Conservation (phyloP, 2,113 vertebrate species). For the Notarius quadriscutis region DNA sequence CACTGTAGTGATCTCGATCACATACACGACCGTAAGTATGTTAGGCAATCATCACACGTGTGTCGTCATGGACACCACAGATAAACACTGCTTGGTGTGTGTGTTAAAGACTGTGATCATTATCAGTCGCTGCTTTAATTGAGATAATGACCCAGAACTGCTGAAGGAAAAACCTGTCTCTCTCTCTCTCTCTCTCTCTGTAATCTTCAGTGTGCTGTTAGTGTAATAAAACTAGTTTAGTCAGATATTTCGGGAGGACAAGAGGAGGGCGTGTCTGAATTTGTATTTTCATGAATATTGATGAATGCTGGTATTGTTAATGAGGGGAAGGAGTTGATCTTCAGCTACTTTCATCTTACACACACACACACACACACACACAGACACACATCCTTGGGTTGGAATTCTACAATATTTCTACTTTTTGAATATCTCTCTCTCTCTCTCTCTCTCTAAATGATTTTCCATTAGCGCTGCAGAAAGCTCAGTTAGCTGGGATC, state of each 20-base stretch:
- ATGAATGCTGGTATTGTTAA: no score
- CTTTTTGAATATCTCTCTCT: neutral
- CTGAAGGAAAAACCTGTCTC: conserved; percentile 41
- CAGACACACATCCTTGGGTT: no score
- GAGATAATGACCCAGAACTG: conserved; percentile 63
- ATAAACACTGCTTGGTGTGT: conserved; percentile 14
- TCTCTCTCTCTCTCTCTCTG: conserved; percentile 23
- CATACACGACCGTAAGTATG: neutral
- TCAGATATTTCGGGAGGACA: no score
- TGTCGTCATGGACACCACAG: conserved; percentile 17
- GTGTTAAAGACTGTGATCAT: conserved; percentile 64
- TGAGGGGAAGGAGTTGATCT: no score
- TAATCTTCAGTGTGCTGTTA: no score
- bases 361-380: no score
- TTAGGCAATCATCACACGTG: neutral
- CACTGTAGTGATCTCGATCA: neutral
- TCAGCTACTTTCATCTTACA: no score
- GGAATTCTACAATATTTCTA: no score
- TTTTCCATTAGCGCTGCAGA: conserved; percentile 72
- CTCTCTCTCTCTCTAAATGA: conserved; percentile 59
- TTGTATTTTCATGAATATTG: no score
- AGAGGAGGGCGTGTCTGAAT: no score
- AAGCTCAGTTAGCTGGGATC: conserved; percentile 72
- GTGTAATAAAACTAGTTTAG: no score
- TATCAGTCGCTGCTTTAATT: conserved; percentile 61